Evolutionary conservation across 2,797 vertebrate species (phyloP), one percentile per base, ranked within the genome.

Genomic region (Sternotherus odoratus): DNA sequence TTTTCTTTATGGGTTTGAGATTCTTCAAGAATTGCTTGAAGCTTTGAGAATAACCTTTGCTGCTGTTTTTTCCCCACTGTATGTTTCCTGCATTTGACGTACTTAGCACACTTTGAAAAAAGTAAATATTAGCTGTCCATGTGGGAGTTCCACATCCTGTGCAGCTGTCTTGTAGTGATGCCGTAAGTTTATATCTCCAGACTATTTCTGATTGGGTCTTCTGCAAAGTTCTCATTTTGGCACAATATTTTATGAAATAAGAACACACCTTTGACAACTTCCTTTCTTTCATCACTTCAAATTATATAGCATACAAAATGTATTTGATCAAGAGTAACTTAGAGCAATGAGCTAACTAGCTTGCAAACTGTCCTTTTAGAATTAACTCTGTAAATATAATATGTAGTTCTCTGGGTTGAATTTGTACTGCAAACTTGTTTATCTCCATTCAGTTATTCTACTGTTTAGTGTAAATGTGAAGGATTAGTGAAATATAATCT

Each of bases 261-360:
- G 33, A 86, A 72, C 84, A 87, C 57, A n/a, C 74, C 85, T 91
- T 87, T 60, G 81, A 43, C 79, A 91, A 87, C 36, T 46, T 87
- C 24, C 21, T 46, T 33, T 83, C 17, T 57, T 83, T 83, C 72
- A 26, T 74, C 43, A 43, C 39, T 74, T 24, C 13, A 72, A 15
- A 72, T 12, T 60, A 33, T 60, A 60, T 60, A 60, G 15, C 51
- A 10, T 66, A 3, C 16, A 63, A 66, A 66, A 36, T 66, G 12
- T 74, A 74, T 74, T 74, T 74, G 69, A 74, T 43, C 69, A 36
- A 66, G 33, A 43, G 11, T 39, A 21, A 33, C 3, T 17, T 63
- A 24, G 36, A 74, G 9, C 39, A 74, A 46, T 46, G 69, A 74
- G 39, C 69, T 74, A n/a, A 74, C 39, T 46, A 23, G 36, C 66